These are phyloP conservation scores for Lasioglossum albipes DNA, from an alignment of 1,140 invertebrate genomes.

Conservation along the genomic window DNA sequence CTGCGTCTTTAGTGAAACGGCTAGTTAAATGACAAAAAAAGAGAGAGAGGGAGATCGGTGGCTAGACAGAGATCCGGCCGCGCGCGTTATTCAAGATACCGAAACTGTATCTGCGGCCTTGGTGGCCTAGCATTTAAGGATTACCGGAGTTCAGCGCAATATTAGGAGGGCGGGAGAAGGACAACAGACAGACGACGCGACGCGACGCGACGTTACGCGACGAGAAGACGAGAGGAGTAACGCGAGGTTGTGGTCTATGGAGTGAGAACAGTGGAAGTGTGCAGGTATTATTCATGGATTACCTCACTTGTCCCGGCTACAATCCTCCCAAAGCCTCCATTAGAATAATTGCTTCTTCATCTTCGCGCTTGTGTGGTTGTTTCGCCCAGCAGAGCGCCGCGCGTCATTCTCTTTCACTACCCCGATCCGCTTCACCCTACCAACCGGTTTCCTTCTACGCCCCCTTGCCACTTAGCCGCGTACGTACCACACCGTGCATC, in stretches of 20 bases:
- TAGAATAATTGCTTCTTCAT: constrained; percentile 80
- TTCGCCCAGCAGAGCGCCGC: constrained; percentile 19
- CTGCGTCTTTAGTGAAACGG: no score
- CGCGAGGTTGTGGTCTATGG: constrained; percentile 30
- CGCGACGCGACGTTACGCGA: constrained; percentile 10
- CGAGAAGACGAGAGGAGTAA: constrained; percentile 41
- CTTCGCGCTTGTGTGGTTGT: constrained; percentile 73
- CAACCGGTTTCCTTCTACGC: neutral
- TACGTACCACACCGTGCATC: neutral
- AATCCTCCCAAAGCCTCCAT: constrained; percentile 77
- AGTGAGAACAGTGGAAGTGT: constrained; percentile 48
- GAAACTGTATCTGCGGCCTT: constrained; percentile 62
- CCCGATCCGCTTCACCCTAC: constrained; percentile 13
- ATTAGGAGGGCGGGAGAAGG: constrained; percentile 68
- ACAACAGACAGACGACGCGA: constrained; percentile 48
- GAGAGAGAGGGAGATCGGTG: no score
- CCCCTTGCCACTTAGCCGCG: constrained; percentile 17
- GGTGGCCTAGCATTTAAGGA: constrained; percentile 72
- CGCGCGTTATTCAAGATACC: constrained; percentile 65
- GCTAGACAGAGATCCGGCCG: constrained; percentile 15
- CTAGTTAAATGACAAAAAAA: no score
- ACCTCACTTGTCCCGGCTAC: constrained; percentile 77
- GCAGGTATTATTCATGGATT: constrained; percentile 78
- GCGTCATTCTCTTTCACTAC: constrained; percentile 47
- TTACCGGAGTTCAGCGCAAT: constrained; percentile 77